These are phyloP conservation scores for Cylindroiulus punctatus DNA, from an alignment of 2,888 invertebrate species.

Conservation along the genomic window DNA sequence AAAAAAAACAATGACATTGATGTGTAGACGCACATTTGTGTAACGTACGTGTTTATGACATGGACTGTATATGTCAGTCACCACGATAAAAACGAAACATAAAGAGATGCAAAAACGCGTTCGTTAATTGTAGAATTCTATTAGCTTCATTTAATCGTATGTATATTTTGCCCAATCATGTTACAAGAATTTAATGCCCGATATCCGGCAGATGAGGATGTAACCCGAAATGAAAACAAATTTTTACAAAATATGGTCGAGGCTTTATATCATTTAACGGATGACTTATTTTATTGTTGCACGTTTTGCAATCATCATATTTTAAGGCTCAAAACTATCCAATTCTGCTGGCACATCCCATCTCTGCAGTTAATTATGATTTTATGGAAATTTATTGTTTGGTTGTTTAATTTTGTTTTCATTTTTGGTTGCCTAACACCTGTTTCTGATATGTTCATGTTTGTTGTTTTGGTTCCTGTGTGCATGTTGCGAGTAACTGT, in stretches of 20 bases:
- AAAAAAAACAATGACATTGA: no score
- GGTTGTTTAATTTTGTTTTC: no score
- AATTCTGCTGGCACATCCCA: no score
- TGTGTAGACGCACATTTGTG: not conserved
- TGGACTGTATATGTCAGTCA: not conserved
- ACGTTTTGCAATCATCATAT: not conserved
- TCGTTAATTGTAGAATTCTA: not conserved
- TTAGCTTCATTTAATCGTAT: not conserved
- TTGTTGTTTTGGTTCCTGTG: not conserved
- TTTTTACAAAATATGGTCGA: not conserved
- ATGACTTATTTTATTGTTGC: not conserved
- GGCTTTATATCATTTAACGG: not conserved
- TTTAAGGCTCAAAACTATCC: no score
- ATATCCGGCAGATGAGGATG: conserved; percentile 14
- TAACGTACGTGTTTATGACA: no score
- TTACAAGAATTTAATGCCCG: not conserved
- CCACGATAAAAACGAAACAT: not conserved
- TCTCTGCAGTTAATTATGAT: no score
- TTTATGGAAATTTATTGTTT: no score
- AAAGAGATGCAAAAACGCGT: not conserved
- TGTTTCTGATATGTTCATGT: conserved; percentile 9
- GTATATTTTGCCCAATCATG: not conserved
- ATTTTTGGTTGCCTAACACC: conserved; percentile 13
- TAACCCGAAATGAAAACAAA: not conserved
- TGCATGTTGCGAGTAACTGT: conserved; percentile 4